Percentiles rank a stretch among this genome's conserved stretches.
phyloP scores from a whole-genome alignment of 2,113 vertebrate species.

The Pitta sordida region DNA sequence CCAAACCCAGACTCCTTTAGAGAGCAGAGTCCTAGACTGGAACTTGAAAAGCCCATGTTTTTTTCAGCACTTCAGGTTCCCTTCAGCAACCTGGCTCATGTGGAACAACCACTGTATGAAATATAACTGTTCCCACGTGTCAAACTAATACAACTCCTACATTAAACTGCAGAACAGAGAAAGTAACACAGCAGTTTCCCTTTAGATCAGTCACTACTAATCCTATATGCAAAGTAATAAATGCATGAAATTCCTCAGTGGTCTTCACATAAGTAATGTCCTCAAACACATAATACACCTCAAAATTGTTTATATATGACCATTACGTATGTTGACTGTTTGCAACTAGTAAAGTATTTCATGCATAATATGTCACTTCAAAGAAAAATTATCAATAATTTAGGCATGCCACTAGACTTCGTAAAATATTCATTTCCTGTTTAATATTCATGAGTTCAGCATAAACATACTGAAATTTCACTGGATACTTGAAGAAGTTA shows the following conservation, averaged over 20 bases:
- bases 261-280: not conserved
- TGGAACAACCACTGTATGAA: not conserved
- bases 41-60: not conserved
- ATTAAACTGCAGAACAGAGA: not conserved
- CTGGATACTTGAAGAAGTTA: not conserved
- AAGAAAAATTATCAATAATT: not conserved
- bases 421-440: too few relatives aligned
- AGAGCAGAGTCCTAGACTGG: not conserved
- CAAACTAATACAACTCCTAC: not conserved
- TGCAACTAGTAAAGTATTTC: not conserved
- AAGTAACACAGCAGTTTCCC: not conserved
- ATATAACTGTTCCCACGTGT: not conserved
- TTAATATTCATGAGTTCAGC: not conserved
- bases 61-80: not conserved
- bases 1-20: not conserved
- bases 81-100: fast-evolving
- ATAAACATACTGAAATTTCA: not conserved
- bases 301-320: not conserved
- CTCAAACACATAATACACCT: not conserved
- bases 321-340: not conserved
- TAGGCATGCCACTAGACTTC: not conserved
- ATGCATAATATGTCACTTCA: not conserved
- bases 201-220: not conserved
- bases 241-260: not conserved
- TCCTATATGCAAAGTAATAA: not conserved